Percentiles rank a stretch among this genome's conserved stretches.
Conservation (phyloP, 2,888 invertebrate genomes). For the Nomada hirtipes region DNA sequence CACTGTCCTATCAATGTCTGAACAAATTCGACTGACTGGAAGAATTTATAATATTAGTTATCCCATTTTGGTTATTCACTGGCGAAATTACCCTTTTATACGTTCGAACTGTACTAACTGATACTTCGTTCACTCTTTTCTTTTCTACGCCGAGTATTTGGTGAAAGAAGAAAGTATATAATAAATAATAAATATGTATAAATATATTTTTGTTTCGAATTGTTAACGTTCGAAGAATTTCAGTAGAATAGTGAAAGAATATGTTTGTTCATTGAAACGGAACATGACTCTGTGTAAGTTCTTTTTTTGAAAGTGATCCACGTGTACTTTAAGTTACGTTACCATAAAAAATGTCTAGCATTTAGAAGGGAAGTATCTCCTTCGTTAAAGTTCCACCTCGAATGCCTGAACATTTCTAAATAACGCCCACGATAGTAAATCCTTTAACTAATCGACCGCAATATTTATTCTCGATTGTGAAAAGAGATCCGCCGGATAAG, state of each 20-base stretch:
- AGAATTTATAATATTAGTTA: constrained; percentile 49
- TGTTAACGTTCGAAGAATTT: neutral
- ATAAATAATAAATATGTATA: too few species aligned
- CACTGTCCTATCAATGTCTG: constrained; percentile 42
- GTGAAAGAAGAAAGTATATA: too few species aligned
- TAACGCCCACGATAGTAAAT: neutral
- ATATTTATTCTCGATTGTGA: constrained; percentile 37
- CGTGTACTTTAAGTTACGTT: neutral
- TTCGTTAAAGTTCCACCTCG: neutral
- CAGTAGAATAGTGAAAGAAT: neutral
- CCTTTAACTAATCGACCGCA: constrained; percentile 36
- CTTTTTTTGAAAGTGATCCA: neutral
- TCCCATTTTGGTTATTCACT: neutral
- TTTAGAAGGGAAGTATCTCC: neutral
- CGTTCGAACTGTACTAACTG: neutral
- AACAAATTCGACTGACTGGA: constrained; percentile 42
- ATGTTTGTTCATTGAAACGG: too few species aligned
- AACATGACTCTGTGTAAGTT: neutral
- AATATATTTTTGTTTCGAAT: too few species aligned
- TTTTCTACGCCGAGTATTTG: too few species aligned
- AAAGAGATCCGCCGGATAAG: constrained; percentile 46
- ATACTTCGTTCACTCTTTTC: too few species aligned
- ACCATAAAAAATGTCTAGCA: neutral
- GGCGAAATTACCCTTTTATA: constrained; percentile 7
- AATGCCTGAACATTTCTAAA: neutral